A percentile compares a stretch with the other conserved stretches of the same genome.
phyloP scores from a whole-genome alignment of 2,797 vertebrate genomes.

The Lepilemur septentrionalis region DNA sequence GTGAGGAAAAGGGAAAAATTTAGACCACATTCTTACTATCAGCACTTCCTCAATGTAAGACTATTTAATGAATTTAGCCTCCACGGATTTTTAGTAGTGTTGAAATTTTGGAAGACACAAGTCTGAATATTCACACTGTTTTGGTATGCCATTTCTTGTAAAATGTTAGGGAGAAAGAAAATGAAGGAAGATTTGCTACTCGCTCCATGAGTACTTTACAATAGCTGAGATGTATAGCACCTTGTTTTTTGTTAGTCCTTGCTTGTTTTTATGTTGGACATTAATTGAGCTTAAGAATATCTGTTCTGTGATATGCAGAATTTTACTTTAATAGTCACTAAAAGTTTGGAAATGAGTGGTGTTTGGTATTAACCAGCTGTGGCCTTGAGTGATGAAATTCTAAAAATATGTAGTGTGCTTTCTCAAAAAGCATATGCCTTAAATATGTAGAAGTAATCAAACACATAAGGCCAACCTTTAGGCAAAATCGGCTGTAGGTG shows the following conservation, averaged over 20 bases:
- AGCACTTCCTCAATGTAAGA: not conserved
- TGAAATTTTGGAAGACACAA: conserved; percentile 29
- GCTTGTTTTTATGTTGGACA: conserved; percentile 75
- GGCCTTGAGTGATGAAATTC: conserved; percentile 78
- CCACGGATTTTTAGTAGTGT: not conserved
- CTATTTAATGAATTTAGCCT: conserved; percentile 16
- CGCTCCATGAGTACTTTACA: conserved; percentile 24
- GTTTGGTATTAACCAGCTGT: conserved; percentile 79
- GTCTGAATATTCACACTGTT: not conserved
- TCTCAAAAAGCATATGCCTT: conserved; percentile 76
- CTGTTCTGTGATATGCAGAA: conserved; percentile 75
- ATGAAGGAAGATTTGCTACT: not conserved
- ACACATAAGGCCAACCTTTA: conserved; percentile 62
- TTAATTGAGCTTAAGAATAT: conserved; percentile 75
- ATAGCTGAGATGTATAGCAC: conserved; percentile 27
- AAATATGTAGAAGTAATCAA: conserved; percentile 75
- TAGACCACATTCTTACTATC: not conserved
- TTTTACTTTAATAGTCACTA: conserved; percentile 73
- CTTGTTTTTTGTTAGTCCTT: conserved; percentile 71
- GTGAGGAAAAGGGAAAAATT: conserved; percentile 38
- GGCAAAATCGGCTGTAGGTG: conserved; percentile 48
- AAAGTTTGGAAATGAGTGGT: conserved; percentile 75
- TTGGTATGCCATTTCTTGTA: not conserved
- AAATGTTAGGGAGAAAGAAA: not conserved
- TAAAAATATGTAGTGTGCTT: conserved; percentile 80